Conservation (phyloP, 2,113 vertebrate species). For the Rhodinocichla rosea region DNA sequence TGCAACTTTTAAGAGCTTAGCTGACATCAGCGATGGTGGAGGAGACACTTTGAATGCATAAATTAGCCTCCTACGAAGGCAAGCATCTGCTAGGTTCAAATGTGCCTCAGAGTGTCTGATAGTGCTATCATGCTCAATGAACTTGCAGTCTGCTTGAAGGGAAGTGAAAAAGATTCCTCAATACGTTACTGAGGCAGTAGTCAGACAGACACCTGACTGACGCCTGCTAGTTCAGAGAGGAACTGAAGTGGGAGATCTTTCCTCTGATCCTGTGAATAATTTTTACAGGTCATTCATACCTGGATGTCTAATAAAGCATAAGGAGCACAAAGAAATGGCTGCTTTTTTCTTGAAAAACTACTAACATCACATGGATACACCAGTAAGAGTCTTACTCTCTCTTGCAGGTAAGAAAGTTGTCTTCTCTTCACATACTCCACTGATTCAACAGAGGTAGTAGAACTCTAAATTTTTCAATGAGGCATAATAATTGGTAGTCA, state of each 20-base stretch:
- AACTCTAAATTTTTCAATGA: slow-evolving; percentile 1
- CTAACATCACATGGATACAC: background rate
- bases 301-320: background rate
- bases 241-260: background rate
- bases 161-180: background rate
- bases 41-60: background rate
- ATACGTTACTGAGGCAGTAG: background rate
- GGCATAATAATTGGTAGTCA: background rate
- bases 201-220: background rate
- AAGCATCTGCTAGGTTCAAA: background rate
- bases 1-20: background rate
- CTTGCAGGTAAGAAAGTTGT: background rate
- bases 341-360: background rate
- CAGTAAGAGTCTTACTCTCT: background rate
- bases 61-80: background rate
- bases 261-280: background rate
- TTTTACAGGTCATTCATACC: background rate
- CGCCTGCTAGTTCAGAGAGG: background rate
- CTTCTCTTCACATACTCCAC: background rate
- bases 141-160: background rate
- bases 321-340: background rate
- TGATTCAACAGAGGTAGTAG: background rate
- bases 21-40: background rate
- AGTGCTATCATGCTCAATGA: background rate
- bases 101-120: background rate